These are phyloP conservation scores for Spialia ferax DNA, from an alignment of 2,888 invertebrate species.

Conservation along the genomic window DNA sequence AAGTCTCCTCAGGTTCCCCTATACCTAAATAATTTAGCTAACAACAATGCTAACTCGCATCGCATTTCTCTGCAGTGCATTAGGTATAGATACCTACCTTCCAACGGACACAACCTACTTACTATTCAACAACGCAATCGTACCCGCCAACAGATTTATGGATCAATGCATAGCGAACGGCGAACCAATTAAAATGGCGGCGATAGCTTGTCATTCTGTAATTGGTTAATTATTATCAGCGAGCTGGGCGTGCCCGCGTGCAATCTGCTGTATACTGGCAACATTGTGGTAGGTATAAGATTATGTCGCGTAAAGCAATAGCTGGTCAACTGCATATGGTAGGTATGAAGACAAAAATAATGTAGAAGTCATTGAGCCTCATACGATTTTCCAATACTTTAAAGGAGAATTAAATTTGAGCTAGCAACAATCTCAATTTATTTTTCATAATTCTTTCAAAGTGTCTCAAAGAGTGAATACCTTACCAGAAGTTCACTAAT, in stretches of 20 bases:
- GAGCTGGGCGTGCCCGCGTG: slow-evolving; percentile 71
- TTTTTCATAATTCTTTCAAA: too few relatives aligned
- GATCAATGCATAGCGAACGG: slow-evolving; percentile 68
- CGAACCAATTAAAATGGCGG: slow-evolving; percentile 81
- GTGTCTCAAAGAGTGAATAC: too few relatives aligned
- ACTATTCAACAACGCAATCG: slow-evolving; percentile 44
- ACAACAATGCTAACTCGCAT: background rate
- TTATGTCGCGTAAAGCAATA: slow-evolving; percentile 8
- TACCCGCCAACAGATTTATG: slow-evolving; percentile 50
- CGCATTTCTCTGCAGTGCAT: background rate
- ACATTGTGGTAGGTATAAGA: slow-evolving; percentile 27
- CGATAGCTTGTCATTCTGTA: slow-evolving; percentile 79
- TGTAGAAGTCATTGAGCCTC: too few relatives aligned
- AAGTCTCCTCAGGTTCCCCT: too few relatives aligned
- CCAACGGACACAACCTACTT: slow-evolving; percentile 15
- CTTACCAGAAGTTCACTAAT: too few relatives aligned
- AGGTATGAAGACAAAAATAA: too few relatives aligned
- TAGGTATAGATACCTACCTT: background rate
- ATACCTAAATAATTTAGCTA: too few relatives aligned
- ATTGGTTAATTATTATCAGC: slow-evolving; percentile 84
- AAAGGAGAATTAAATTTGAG: too few relatives aligned
- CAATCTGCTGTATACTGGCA: slow-evolving; percentile 45
- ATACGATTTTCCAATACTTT: too few relatives aligned
- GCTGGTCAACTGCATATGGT: background rate
- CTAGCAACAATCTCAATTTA: too few relatives aligned